phyloP scores from a whole-genome alignment of 35 echinoderm and acorn worm genomes.

The Apostichopus parvimensis region DNA sequence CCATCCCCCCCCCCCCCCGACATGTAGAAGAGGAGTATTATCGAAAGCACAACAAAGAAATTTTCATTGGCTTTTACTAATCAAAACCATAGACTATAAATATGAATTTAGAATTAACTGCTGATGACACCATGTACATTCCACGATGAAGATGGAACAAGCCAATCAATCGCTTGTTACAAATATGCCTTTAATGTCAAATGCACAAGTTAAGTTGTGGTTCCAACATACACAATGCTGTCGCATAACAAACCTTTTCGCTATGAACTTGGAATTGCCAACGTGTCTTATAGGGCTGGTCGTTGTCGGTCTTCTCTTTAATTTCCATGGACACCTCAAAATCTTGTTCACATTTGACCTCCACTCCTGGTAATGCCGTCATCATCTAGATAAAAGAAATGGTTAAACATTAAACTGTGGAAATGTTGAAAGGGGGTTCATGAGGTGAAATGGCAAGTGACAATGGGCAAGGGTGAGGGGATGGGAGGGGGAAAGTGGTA shows the following conservation, averaged over 20 bases:
- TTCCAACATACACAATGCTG: no score
- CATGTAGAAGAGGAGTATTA: no score
- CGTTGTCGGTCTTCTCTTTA: slow-evolving; percentile 7
- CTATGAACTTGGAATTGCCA: slow-evolving; percentile 33
- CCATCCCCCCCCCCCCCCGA: no score
- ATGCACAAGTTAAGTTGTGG: no score
- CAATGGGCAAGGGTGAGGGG: no score
- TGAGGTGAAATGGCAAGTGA: no score
- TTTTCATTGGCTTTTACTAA: background rate
- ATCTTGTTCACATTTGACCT: background rate
- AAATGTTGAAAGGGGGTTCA: no score
- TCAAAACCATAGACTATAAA: background rate
- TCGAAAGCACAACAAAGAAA: background rate
- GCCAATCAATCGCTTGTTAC: background rate
- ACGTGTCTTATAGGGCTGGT: background rate
- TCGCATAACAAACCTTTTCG: slow-evolving; percentile 2
- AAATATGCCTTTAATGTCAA: no score
- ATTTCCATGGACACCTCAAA: background rate
- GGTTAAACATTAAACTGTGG: no score
- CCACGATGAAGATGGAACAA: background rate
- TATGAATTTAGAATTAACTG: background rate
- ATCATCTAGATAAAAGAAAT: slow-evolving; percentile 1
- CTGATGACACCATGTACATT: background rate
- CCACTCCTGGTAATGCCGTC: slow-evolving; percentile 1
- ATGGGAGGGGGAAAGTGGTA: background rate